Percentiles rank a stretch among this genome's conserved stretches.
phyloP scores from a whole-genome alignment of 2,113 vertebrate species.

The Clarias gariepinus region DNA sequence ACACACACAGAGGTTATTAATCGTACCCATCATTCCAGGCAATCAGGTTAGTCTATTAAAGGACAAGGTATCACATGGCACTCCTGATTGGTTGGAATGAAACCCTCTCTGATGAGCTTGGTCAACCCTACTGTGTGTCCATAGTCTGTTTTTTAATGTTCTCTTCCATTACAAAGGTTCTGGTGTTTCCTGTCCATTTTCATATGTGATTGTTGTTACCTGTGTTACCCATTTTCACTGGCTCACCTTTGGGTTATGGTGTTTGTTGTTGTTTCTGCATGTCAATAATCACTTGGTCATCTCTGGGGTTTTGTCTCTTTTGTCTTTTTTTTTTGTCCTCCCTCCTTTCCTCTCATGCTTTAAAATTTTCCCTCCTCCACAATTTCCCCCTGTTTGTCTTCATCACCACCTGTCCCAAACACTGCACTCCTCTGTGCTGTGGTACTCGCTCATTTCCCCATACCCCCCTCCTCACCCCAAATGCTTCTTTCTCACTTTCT shows the following conservation, averaged over 20 bases:
- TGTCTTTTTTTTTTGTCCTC: slow-evolving; percentile 60
- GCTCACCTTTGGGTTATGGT: slow-evolving; percentile 39
- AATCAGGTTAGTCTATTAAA: neutral
- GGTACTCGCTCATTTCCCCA: neutral
- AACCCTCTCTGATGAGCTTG: neutral
- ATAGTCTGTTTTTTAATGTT: neutral
- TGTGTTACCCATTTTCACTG: slow-evolving; percentile 22
- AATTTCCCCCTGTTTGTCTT: slow-evolving; percentile 37
- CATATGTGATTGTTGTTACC: slow-evolving; percentile 1
- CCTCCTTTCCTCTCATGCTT: slow-evolving; percentile 56
- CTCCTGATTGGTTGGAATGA: neutral
- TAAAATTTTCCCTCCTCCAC: slow-evolving; percentile 47
- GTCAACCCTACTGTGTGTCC: neutral
- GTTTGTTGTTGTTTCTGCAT: slow-evolving; percentile 62
- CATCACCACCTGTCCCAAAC: slow-evolving; percentile 19
- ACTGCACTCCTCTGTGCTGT: slow-evolving; percentile 10
- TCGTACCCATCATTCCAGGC: neutral
- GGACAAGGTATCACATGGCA: neutral
- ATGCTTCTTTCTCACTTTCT: slow-evolving; percentile 30
- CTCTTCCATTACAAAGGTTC: neutral
- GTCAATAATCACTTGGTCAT: slow-evolving; percentile 67
- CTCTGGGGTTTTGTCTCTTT: slow-evolving; percentile 64
- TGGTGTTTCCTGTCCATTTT: slow-evolving; percentile 13
- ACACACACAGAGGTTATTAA: too few relatives aligned
- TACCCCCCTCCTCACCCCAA: slow-evolving; percentile 5